Percentiles rank a stretch among this genome's conserved stretches.
Evolutionary conservation across 1,140 invertebrate species (phyloP).

Genomic region (Helicoverpa zea): DNA sequence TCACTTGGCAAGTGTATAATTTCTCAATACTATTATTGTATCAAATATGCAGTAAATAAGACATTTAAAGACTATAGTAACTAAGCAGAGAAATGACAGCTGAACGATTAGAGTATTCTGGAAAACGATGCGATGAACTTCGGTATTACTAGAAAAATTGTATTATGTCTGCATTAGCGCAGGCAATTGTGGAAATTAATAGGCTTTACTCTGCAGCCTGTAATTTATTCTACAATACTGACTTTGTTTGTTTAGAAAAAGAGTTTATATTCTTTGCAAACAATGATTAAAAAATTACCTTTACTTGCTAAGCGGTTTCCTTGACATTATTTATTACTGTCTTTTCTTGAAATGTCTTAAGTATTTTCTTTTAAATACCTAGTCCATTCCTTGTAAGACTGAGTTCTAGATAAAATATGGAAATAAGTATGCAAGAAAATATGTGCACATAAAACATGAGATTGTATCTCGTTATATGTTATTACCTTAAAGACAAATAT

Average conservation of each 20-base stretch:
- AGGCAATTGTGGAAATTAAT: conserved; percentile 38
- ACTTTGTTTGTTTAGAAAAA: neutral
- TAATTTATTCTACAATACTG: neutral
- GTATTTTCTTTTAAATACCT: too few relatives aligned
- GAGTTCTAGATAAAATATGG: too few relatives aligned
- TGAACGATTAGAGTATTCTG: conserved; percentile 14
- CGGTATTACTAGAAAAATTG: conserved; percentile 26
- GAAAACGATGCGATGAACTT: conserved; percentile 11
- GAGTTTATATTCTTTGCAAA: neutral
- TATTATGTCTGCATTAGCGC: conserved; percentile 4
- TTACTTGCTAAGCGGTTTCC: too few relatives aligned
- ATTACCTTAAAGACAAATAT: neutral
- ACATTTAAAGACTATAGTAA: conserved; percentile 4
- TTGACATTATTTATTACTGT: too few relatives aligned
- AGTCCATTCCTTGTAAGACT: too few relatives aligned
- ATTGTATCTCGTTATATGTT: neutral
- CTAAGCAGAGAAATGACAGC: conserved; percentile 25
- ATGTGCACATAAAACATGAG: neutral
- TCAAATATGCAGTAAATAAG: neutral
- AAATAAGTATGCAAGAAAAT: too few relatives aligned
- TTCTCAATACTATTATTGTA: neutral
- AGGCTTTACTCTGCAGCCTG: neutral
- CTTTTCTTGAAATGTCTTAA: too few relatives aligned
- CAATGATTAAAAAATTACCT: neutral
- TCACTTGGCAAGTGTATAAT: too few relatives aligned